Conservation (phyloP, 2,113 vertebrate species). For the Scalopus aquaticus region DNA sequence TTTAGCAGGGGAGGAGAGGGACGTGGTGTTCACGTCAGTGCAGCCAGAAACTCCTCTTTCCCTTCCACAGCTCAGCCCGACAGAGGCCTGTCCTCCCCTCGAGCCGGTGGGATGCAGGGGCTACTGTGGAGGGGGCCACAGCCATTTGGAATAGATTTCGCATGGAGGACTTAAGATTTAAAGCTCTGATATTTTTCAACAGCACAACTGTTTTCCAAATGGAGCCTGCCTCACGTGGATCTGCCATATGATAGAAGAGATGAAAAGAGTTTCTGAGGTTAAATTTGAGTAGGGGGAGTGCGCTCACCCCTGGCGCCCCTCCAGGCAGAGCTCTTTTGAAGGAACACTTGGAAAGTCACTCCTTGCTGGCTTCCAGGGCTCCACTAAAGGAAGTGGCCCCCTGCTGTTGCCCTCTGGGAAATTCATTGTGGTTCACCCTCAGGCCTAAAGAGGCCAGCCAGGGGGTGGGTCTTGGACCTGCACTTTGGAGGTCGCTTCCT, state of each 20-base stretch:
- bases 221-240: not conserved
- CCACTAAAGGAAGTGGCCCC: not conserved
- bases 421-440: not conserved
- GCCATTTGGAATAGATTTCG: not conserved
- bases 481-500: fast-evolving
- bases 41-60: not conserved
- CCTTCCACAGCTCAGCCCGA: not conserved
- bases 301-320: too few relatives aligned
- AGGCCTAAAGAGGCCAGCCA: not conserved
- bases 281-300: not conserved
- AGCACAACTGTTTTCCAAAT: slow-evolving; percentile 15
- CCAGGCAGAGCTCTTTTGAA: not conserved
- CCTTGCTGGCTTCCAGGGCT: not conserved
- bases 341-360: not conserved
- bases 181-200: not conserved
- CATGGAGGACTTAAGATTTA: not conserved
- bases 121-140: not conserved
- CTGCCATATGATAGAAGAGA: not conserved
- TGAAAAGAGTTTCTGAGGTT: not conserved
- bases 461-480: too few relatives aligned
- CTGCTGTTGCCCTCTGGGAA: not conserved
- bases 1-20: not conserved
- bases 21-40: fast-evolving
- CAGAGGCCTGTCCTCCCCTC: not conserved
- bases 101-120: not conserved